phyloP scores from a whole-genome alignment of 2,888 invertebrate genomes.

The Griposia aprilina region DNA sequence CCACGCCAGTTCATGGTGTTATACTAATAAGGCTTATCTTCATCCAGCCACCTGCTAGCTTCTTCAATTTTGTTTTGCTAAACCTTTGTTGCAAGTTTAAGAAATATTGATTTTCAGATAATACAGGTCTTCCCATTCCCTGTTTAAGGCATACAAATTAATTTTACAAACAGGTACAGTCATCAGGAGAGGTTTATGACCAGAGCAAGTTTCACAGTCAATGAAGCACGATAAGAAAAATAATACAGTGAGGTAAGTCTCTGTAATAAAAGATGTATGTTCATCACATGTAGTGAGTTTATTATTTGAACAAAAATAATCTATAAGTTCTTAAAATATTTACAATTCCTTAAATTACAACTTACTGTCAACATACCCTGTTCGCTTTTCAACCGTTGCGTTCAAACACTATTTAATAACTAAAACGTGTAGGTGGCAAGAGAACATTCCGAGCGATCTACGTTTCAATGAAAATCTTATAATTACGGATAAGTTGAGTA shows the following conservation, averaged over 20 bases:
- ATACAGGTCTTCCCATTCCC: neutral
- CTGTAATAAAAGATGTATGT: slow-evolving; percentile 73
- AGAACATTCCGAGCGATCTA: slow-evolving; percentile 67
- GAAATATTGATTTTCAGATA: neutral
- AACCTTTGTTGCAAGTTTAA: neutral
- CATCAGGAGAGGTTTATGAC: neutral
- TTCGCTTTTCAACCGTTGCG: slow-evolving; percentile 90
- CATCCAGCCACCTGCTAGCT: neutral
- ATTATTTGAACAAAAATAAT: slow-evolving; percentile 90
- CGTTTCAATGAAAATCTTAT: slow-evolving; percentile 55
- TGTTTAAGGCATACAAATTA: neutral
- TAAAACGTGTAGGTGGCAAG: slow-evolving; percentile 80
- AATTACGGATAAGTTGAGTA: slow-evolving; percentile 58
- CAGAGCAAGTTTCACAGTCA: neutral
- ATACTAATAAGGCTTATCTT: neutral
- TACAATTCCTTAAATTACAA: slow-evolving; percentile 87
- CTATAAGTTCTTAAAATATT: slow-evolving; percentile 88
- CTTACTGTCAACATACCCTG: slow-evolving; percentile 89
- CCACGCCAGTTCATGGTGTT: neutral
- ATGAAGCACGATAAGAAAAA: neutral
- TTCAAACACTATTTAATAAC: slow-evolving; percentile 74
- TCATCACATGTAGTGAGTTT: slow-evolving; percentile 87
- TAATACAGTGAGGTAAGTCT: neutral
- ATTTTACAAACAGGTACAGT: neutral
- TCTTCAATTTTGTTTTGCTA: neutral